Conservation (phyloP, 2,888 invertebrate genomes). For the Aphidius colemani region DNA sequence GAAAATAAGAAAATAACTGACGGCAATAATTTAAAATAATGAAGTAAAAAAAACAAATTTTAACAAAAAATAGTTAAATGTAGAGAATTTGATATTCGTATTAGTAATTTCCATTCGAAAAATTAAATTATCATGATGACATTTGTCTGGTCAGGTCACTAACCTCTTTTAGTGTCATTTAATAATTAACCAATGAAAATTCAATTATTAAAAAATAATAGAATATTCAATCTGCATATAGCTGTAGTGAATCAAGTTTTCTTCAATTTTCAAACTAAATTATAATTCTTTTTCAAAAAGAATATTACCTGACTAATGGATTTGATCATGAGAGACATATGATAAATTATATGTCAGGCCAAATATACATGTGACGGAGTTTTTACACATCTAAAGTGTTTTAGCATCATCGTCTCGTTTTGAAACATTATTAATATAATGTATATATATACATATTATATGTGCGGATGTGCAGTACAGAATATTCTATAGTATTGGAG, state of each 20-base stretch:
- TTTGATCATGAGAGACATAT: conserved; percentile 2
- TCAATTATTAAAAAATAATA: conserved; percentile 6
- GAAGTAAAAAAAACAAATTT: too few species aligned
- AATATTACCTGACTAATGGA: neutral
- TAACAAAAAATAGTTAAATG: too few species aligned
- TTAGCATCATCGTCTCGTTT: conserved; percentile 1
- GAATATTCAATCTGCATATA: neutral
- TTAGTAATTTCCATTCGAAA: neutral
- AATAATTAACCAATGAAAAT: conserved; percentile 13
- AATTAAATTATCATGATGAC: neutral
- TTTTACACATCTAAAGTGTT: neutral
- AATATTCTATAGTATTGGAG: neutral
- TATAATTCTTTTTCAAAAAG: too few species aligned
- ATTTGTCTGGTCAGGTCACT: neutral
- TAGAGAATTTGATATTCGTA: neutral
- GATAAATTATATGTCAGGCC: conserved; percentile 10
- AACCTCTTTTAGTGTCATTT: neutral
- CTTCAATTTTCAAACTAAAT: too few species aligned
- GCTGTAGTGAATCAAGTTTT: neutral
- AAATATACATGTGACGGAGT: neutral
- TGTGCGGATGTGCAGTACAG: neutral
- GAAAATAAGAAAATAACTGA: too few species aligned
- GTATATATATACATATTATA: neutral
- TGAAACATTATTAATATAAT: neutral
- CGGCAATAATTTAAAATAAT: too few species aligned